phyloP scores from a whole-genome alignment of 2,113 vertebrate genomes.

The Lepidothrix coronata region DNA sequence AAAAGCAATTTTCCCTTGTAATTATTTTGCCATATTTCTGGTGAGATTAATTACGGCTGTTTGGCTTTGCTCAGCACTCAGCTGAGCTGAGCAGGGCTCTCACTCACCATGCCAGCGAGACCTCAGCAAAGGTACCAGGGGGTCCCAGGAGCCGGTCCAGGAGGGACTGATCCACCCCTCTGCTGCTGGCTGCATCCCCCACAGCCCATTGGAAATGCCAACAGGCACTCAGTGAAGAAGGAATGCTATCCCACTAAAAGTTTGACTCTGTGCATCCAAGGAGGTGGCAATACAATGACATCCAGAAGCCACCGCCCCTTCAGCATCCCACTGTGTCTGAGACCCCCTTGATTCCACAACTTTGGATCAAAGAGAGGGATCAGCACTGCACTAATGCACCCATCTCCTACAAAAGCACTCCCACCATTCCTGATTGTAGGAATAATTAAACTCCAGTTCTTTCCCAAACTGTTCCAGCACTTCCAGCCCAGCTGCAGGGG shows the following conservation, averaged over 20 bases:
- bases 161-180: not conserved
- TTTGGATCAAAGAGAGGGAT: not conserved
- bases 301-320: not conserved
- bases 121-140: not conserved
- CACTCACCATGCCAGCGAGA: accelerated
- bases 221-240: not conserved
- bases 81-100: not conserved
- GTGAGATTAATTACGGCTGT: not conserved
- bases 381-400: not conserved
- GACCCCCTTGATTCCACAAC: not conserved
- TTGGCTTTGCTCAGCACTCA: not conserved
- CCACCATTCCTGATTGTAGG: accelerated
- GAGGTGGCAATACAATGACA: not conserved
- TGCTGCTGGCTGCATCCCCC: not conserved
- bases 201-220: not conserved
- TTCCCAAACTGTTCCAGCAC: not conserved
- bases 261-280: not conserved
- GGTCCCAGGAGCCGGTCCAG: not conserved
- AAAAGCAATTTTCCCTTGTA: not conserved
- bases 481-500: not conserved
- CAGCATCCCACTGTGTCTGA: not conserved
- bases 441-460: not conserved
- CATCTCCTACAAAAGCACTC: not conserved
- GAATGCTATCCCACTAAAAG: not conserved
- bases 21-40: not conserved